phyloP scores from a whole-genome alignment of 1,140 invertebrate genomes.

The Drosophila nebulosa region DNA sequence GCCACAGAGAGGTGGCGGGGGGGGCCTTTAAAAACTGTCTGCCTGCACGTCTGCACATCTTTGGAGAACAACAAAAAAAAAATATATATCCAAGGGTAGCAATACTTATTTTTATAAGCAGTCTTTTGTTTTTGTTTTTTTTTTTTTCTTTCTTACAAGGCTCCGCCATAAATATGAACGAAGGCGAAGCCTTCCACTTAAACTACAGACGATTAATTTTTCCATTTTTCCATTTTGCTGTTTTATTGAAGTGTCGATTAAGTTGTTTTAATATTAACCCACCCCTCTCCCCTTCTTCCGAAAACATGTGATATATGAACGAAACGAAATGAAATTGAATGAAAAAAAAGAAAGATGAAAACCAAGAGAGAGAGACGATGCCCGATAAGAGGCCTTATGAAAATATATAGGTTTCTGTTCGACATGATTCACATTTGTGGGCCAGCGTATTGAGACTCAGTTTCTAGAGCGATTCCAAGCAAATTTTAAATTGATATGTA shows the following conservation, averaged over 20 bases:
- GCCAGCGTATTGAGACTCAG: neutral
- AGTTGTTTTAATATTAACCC: slow-evolving; percentile 60
- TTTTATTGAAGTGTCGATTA: slow-evolving; percentile 56
- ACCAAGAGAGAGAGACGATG: neutral
- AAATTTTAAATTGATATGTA: neutral
- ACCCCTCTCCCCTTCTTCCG: neutral
- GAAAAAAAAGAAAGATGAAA: neutral
- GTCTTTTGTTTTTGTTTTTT: slow-evolving; percentile 15
- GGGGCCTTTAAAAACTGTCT: neutral
- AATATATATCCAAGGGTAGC: neutral
- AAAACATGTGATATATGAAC: slow-evolving; percentile 18
- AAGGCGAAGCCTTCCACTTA: slow-evolving; percentile 46
- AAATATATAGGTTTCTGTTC: neutral
- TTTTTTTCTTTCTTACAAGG: neutral
- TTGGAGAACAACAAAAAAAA: neutral
- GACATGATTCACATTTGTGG: slow-evolving; percentile 24
- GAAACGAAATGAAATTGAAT: neutral
- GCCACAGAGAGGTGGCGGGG: neutral
- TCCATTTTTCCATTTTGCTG: slow-evolving; percentile 36
- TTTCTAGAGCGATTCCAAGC: neutral
- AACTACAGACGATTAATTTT: slow-evolving; percentile 59
- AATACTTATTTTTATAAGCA: slow-evolving; percentile 36
- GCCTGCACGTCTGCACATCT: neutral
- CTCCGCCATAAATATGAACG: slow-evolving; percentile 42
- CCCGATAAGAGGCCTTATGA: neutral